phyloP scores from a whole-genome alignment of 2,888 invertebrate genomes.

The Steromphala cineraria region DNA sequence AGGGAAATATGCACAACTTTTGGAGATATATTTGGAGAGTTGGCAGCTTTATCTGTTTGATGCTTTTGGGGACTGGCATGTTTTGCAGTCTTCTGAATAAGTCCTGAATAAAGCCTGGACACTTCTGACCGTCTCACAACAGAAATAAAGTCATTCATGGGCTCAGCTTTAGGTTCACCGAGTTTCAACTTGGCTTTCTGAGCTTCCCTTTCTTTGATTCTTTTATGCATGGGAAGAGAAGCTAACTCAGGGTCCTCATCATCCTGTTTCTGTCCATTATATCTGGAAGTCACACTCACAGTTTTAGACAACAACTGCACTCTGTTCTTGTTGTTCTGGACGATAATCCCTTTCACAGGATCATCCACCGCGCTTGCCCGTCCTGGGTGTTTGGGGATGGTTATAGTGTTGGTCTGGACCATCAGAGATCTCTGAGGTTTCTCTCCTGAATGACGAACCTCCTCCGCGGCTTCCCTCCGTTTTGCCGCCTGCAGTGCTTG shows the following conservation, averaged over 20 bases:
- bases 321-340: background rate
- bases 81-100: constrained; percentile 1
- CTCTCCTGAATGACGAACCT: background rate
- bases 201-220: constrained; percentile 20
- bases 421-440: background rate
- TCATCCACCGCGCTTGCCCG: background rate
- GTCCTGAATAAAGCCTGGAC: background rate
- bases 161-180: background rate
- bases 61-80: background rate
- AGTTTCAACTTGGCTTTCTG: constrained; percentile 17
- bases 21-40: background rate
- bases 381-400: background rate
- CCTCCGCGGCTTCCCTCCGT: constrained; percentile 6
- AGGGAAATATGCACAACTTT: constrained; percentile 6
- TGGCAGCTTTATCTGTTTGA: background rate
- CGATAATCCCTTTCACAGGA: background rate
- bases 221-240: constrained; percentile 13
- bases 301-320: background rate
- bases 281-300: background rate
- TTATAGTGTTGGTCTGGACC: constrained; percentile 9
- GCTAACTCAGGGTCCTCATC: constrained; percentile 9
- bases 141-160: background rate
- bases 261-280: constrained; percentile 2
- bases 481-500: constrained; percentile 5
- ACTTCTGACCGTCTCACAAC: background rate